A percentile compares a stretch with the other conserved stretches of the same genome.
Conservation (phyloP, 2,888 invertebrate genomes). For the Exocentrus adspersus region DNA sequence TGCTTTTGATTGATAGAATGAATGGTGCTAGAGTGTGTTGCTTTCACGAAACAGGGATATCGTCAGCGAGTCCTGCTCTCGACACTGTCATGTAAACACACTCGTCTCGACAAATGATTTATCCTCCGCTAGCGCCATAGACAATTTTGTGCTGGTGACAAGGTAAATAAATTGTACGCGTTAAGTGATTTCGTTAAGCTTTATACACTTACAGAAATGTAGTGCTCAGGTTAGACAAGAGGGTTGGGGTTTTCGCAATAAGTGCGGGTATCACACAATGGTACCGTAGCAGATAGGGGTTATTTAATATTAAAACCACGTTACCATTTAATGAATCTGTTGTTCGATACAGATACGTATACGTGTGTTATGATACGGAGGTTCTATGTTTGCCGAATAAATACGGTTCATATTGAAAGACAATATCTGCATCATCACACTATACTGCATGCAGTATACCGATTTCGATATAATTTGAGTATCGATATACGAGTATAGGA, state of each 20-base stretch:
- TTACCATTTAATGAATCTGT: too few species aligned
- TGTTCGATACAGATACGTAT: too few species aligned
- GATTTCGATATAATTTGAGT: conserved; percentile 3
- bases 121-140: conserved; percentile 7
- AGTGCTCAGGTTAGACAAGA: too few species aligned
- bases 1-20: conserved; percentile 22
- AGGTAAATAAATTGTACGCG: conserved; percentile 8
- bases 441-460: neutral
- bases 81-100: conserved; percentile 23
- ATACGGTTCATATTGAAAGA: conserved; percentile 1
- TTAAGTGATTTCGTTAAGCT: neutral
- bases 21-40: conserved; percentile 17
- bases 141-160: conserved; percentile 17
- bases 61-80: conserved; percentile 11
- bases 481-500: neutral
- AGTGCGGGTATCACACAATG: too few species aligned
- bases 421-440: conserved; percentile 1
- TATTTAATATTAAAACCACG: too few species aligned
- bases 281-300: too few species aligned
- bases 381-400: neutral
- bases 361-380: too few species aligned
- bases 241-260: too few species aligned
- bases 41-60: conserved; percentile 20
- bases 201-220: too few species aligned
- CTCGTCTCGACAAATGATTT: conserved; percentile 22